Evolutionary conservation across 1,140 invertebrate genomes (phyloP), one percentile per base, ranked within the genome.

Genomic region (Ceratina australensis): DNA sequence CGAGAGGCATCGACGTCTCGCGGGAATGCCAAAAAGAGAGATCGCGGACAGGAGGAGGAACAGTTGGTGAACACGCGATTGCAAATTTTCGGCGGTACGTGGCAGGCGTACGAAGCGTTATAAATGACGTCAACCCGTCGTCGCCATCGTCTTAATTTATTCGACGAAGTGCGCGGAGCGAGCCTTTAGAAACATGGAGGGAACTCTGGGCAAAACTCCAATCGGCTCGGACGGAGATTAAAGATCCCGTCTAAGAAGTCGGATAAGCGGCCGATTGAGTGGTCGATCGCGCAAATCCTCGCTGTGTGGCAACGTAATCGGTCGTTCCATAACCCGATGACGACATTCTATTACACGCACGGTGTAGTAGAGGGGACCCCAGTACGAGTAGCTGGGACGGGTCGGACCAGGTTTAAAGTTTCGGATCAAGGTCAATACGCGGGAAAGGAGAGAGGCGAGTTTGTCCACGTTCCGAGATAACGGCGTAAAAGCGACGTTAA

Each of bases 371-470:
- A 76, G 64, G n/a, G 52, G 52, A 54, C 52, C n/a, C 33, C 33
- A 10, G n/a, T n/a, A n/a, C n/a, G n/a, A n/a, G n/a, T n/a, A 7
- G 33, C 33, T 10, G 33, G 33, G 33, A 42, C 33, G 33, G 33
- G 33, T 42, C 33, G 3, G 33, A 42, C 28, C 47, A 42, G 59
- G 52, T 78, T 73, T 69, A 33, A 75, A 78, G 50, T 61, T 67
- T 69, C 66, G 72, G 24, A 81, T 76, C 73, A 83, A 82, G 76
- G 69, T 76, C 85, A 63, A 16, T 54, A 20, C 0, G 47, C 3
- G 61, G 3, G 4, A 28, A 49, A 64, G 33, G 20, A 28, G 4
- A 26, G 20, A 22, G 18, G 50, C 7, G 47, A 22, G 8, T 3
- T 15, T 15, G 54, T 47, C 4, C 22, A 63, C 52, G 61, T 78